A percentile compares a stretch with the other conserved stretches of the same genome.
These are phyloP conservation scores for Cosmorhoe ocellata DNA, from an alignment of 2,888 invertebrate genomes.

Conservation along the genomic window DNA sequence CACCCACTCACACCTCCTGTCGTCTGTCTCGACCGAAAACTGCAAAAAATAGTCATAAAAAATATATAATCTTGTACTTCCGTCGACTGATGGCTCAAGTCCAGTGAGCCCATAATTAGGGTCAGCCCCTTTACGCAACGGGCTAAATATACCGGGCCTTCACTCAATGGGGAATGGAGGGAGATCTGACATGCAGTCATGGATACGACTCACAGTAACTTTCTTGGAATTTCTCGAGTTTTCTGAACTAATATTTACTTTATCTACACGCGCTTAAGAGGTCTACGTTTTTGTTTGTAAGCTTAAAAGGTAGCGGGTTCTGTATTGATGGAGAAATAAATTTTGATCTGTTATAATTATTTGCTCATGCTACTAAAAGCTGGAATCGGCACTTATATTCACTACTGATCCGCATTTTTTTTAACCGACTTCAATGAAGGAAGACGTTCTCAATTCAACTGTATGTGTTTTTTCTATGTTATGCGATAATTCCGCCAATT, in stretches of 20 bases:
- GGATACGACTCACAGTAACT: slow-evolving; percentile 25
- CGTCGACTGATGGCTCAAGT: slow-evolving; percentile 51
- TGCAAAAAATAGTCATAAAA: slow-evolving; percentile 30
- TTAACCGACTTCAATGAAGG: too few species aligned
- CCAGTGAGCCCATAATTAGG: slow-evolving; percentile 73
- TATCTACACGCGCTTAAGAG: too few species aligned
- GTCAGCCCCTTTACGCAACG: slow-evolving; percentile 67
- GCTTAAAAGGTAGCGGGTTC: too few species aligned
- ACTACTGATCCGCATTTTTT: too few species aligned
- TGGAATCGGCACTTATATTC: too few species aligned
- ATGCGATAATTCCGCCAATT: too few species aligned
- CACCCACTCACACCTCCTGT: slow-evolving; percentile 1
- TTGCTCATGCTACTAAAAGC: too few species aligned
- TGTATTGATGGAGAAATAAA: too few species aligned
- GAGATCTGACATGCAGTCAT: slow-evolving; percentile 44
- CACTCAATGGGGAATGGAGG: slow-evolving; percentile 57
- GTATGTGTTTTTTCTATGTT: too few species aligned
- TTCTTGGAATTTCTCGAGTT: slow-evolving; percentile 5
- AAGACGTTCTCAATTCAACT: too few species aligned
- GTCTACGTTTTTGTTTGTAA: too few species aligned
- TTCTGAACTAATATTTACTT: background rate
- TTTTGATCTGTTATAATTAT: too few species aligned
- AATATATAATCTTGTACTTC: slow-evolving; percentile 30
- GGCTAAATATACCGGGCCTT: slow-evolving; percentile 62
- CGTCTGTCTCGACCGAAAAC: slow-evolving; percentile 16